Evolutionary conservation across 2,797 vertebrate genomes (phyloP), one percentile per base, ranked within the genome.

Genomic region (Malurus leucopterus): DNA sequence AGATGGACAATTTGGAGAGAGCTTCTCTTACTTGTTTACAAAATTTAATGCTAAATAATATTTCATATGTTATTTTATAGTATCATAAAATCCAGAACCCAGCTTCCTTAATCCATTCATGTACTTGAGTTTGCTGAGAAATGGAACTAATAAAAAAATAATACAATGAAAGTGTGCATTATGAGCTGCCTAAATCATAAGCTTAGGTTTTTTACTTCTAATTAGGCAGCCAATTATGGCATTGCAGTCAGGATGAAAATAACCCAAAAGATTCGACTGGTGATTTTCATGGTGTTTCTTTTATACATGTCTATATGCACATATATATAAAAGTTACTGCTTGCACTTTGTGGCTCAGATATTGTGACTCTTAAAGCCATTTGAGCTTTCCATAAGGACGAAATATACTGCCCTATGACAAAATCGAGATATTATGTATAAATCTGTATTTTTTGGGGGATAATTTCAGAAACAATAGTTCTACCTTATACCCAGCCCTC

Each of bases 181-280:
- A 53, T 89, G 64, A 86, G 38, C 38, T 63, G 15, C 43, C 59
- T 76, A 73, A 78, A 61, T 92, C 24, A 13, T 69, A n/a, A 62
- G 15, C 14, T 12, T 61, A 14, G 14, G 2, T 9, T 12, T 68
- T 84, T 70, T 57, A 8, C 43, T 84, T 82, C 34, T 38, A 76
- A 62, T 67, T 46, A 50, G 49, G 32, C 24, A 81, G 46, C n/a
- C 36, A 68, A 2, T 55, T 92, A 46, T 5, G 18, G 26, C 18
- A n/a, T 76, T 71, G 5, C 44, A 65, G 36, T 57, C 57, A 88
- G 57, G 44, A 63, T 72, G 51, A 65, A 86, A 86, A 49, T 38
- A 88, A 63, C 14, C 6, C 11, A 19, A 13, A 65, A 59, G 47
- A 54, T 68, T 57, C 18, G 68, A 18, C 18, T 53, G 68, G 8